A percentile compares a stretch with the other conserved stretches of the same genome.
Evolutionary conservation across 2,797 vertebrate genomes (phyloP).

Genomic region (Loriculus beryllinus): DNA sequence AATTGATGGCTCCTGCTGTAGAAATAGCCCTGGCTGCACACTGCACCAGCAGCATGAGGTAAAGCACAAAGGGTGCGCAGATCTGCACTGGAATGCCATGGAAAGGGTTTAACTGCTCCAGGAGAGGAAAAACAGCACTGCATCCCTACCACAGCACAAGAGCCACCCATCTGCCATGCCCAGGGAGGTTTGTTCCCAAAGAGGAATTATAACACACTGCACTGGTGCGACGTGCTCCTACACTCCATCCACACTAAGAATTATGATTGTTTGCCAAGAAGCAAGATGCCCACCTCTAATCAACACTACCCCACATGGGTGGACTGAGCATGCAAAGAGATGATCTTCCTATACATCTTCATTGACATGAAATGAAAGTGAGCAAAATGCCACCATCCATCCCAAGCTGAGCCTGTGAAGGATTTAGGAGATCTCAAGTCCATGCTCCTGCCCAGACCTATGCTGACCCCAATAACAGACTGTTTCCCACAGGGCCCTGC

Average conservation of each 20-base stretch:
- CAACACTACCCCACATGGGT: accelerated
- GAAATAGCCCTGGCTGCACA: not conserved
- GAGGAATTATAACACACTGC: accelerated
- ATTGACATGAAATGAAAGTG: not conserved
- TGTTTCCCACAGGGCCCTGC: not conserved
- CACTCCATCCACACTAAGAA: not conserved
- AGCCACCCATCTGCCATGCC: accelerated
- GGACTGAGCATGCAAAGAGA: not conserved
- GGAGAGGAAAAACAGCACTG: not conserved
- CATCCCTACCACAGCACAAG: not conserved
- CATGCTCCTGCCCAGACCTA: not conserved
- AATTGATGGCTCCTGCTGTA: not conserved
- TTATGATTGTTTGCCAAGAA: not conserved
- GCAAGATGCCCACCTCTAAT: not conserved
- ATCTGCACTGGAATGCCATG: not conserved
- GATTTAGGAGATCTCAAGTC: not conserved
- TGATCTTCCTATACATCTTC: not conserved
- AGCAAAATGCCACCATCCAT: not conserved
- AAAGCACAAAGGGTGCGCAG: not conserved
- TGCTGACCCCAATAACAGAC: not conserved
- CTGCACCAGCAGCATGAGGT: accelerated
- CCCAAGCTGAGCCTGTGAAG: not conserved
- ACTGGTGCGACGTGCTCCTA: not conserved
- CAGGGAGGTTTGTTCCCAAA: not conserved
- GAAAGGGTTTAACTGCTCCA: not conserved